Evolutionary conservation across 2,113 vertebrate genomes (phyloP), one percentile per base, ranked within the genome.

Genomic region (Plectropomus leopardus): DNA sequence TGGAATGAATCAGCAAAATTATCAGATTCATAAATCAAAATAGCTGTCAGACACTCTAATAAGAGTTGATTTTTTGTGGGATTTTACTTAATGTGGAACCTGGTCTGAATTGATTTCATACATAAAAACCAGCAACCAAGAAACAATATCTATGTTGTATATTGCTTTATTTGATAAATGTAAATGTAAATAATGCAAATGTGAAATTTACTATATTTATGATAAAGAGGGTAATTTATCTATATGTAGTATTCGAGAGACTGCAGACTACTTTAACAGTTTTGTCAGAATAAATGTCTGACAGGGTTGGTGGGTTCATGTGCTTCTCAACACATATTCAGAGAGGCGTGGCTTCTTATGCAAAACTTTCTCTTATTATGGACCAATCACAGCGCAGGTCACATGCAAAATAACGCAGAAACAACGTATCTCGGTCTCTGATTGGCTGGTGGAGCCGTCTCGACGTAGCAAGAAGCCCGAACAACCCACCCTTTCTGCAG

Each of bases 401-500:
- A 92, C 88, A 92, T 63, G 92, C 82, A 82, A 90, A 92, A 72
- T 80, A 88, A 89, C 86, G 88, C 80, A 66, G 86, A 79, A 80
- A 91, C 74, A 66, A 82, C 45, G 23, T 42, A 59, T 70, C 68
- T 65, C 61, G 60, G 32, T 7, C 17, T 79, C 50, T 63, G 92
- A 94, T 95, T 95, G 94, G 95, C 71, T 67, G 45, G 26, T 1
- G 23, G 7, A 67, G 65, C 72, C 59, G 89, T 75, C 79, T 77
- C 86, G 26, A 80, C 70, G 69, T 69, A 47, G 54, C 55, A 36
- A 83, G 61, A 53, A 83, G 80, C 86, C 86, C 69, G 71, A 65
- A 86, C 75, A 67, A 86, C 91, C 92, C 94, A 91, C 93, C 94
- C 92, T 89, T 88, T 87, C 92, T 94, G 94, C 93, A 91, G 93